A percentile compares a stretch with the other conserved stretches of the same genome.
Evolutionary conservation across 2,797 vertebrate genomes (phyloP).

Genomic region (Salarias fasciatus): DNA sequence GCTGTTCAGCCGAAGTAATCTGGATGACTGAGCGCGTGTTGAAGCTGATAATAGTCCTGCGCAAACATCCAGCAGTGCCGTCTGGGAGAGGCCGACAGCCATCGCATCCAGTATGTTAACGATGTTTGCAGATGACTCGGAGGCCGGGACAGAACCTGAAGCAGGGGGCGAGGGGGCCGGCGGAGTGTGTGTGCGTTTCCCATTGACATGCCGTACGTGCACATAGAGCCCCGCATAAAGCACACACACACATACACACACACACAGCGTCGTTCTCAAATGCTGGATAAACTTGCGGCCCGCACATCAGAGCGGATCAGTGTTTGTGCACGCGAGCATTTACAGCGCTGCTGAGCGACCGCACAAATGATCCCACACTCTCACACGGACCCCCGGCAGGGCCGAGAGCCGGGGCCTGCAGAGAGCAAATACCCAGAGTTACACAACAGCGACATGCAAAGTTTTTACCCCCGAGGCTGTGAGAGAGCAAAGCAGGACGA

Average conservation of each 20-base stretch:
- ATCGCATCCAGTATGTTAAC: constrained; percentile 57
- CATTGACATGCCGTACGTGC: constrained; percentile 5
- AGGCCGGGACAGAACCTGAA: constrained; percentile 34
- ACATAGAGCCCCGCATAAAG: constrained; percentile 11
- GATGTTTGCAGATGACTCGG: constrained; percentile 73
- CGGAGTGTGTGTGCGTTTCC: constrained; percentile 36
- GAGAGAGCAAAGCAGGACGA: constrained; percentile 50
- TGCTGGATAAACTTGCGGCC: constrained; percentile 49
- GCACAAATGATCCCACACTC: constrained; percentile 49
- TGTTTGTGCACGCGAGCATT: constrained; percentile 66
- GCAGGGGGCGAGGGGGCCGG: constrained; percentile 15
- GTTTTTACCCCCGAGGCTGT: constrained; percentile 49
- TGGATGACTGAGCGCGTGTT: constrained; percentile 45
- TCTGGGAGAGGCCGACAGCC: constrained; percentile 53
- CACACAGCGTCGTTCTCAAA: constrained; percentile 46
- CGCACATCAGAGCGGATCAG: constrained; percentile 63
- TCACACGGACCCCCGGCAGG: constrained; percentile 30
- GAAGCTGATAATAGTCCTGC: constrained; percentile 49
- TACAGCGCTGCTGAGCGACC: constrained; percentile 56
- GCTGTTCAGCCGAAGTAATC: constrained; percentile 39
- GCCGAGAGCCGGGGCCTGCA: constrained; percentile 34
- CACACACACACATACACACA: constrained; percentile 6
- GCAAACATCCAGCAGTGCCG: constrained; percentile 52
- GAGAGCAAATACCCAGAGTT: constrained; percentile 40
- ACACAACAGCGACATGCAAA: constrained; percentile 33